Percentiles rank a stretch among this genome's conserved stretches.
These are phyloP conservation scores for Polyommatus iphigenia DNA, from an alignment of 2,888 invertebrate genomes.

Conservation along the genomic window DNA sequence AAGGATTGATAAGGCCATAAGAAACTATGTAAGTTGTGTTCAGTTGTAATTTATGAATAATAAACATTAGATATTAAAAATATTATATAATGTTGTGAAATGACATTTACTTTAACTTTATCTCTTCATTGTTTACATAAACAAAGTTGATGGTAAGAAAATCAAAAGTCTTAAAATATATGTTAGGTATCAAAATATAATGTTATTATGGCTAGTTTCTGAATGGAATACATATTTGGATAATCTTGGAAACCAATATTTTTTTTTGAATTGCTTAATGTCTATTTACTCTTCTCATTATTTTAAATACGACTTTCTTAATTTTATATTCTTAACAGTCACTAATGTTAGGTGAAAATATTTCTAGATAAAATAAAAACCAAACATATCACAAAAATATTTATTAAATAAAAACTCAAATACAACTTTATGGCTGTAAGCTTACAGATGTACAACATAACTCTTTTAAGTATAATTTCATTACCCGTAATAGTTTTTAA, in stretches of 20 bases:
- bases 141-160: not conserved
- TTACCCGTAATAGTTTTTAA: conserved; percentile 65
- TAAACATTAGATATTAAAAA: conserved; percentile 10
- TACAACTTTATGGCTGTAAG: conserved; percentile 50
- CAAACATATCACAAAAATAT: conserved; percentile 37
- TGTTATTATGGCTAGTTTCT: not conserved
- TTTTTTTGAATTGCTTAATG: not conserved
- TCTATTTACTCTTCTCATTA: not conserved
- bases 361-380: conserved; percentile 34
- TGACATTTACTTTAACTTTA: not conserved
- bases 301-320: not conserved
- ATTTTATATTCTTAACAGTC: not conserved
- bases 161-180: not conserved
- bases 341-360: not conserved
- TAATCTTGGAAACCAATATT: not conserved
- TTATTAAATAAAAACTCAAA: conserved; percentile 54
- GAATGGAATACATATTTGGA: not conserved
- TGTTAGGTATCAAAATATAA: not conserved
- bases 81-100: conserved; percentile 24
- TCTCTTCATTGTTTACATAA: not conserved
- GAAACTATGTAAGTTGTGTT: conserved; percentile 43
- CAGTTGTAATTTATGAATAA: not conserved
- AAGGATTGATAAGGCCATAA: conserved; percentile 53
- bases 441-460: conserved; percentile 47
- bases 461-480: conserved; percentile 51